Evolutionary conservation across 2,888 invertebrate species (phyloP).

Genomic region (Melanotus villosus): DNA sequence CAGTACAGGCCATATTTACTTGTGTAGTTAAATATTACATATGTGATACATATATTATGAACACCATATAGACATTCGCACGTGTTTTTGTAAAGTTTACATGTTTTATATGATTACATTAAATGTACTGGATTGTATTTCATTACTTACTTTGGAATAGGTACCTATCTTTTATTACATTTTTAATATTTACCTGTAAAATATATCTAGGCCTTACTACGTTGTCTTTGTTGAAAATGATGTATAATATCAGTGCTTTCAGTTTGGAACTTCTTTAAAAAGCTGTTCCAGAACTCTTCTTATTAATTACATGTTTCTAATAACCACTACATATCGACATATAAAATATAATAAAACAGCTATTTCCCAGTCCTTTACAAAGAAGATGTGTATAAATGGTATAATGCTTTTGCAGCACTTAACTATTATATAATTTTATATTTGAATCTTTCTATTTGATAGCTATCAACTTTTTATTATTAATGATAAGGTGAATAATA

Average conservation of each 20-base stretch:
- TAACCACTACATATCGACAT: too few relatives aligned
- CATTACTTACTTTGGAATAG: background rate
- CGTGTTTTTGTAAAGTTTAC: conserved; percentile 5
- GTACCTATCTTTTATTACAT: background rate
- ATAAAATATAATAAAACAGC: too few relatives aligned
- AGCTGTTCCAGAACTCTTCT: background rate
- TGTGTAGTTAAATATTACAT: conserved; percentile 7
- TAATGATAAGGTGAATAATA: too few relatives aligned
- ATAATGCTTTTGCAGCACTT: too few relatives aligned
- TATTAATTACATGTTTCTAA: background rate
- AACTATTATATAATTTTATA: too few relatives aligned
- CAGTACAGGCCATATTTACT: conserved; percentile 33
- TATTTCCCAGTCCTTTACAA: too few relatives aligned
- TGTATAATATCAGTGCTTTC: background rate
- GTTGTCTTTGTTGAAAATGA: conserved; percentile 19
- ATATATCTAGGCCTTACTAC: conserved; percentile 16
- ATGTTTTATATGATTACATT: background rate
- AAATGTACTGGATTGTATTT: background rate
- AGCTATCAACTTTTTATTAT: too few relatives aligned
- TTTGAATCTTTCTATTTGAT: too few relatives aligned
- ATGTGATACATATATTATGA: conserved; percentile 28
- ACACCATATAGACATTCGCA: conserved; percentile 20
- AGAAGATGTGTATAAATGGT: too few relatives aligned
- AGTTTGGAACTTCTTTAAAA: background rate
- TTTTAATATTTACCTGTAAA: conserved; percentile 2